Base-by-base conservation (phyloP, 2,888 invertebrate species). In the Drosophila paranaensis region DNA sequence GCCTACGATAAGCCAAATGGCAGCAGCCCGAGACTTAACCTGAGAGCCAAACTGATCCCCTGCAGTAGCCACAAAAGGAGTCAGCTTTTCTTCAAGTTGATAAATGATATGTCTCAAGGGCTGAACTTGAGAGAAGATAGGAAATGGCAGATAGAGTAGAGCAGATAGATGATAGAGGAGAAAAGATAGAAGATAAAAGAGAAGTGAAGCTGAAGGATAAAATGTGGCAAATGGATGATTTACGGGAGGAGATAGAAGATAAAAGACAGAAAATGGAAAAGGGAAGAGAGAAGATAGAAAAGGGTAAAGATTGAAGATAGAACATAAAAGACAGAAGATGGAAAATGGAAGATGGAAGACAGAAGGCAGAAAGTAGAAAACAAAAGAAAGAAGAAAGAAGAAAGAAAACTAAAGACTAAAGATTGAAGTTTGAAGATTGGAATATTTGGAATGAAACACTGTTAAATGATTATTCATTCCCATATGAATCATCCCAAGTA, bases 1-100 rank as follows among this genome's bases (percentile, higher is more conserved):
- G 40, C 70, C 64, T 30, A 16, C 54, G 82, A 79, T 81, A 74
- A 65, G 48, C 69, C 40, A 13, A 40, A 33, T 50, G 63, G 30
- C 53, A 27, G 42, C 60, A 33, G 61, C 42, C 46, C 2, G 3
- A 45, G 6, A 45, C 45, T 42, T n/a, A 42, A 46, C 51, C 46
- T 8, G 13, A 42, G 14, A 35, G 20, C 0, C 20, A 35, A 51
- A 13, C 20, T 20, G 14, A 37, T 14, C 1, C 0, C 5, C 20
- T 20, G 51, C 20, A 35, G 25, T 37, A 37, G 33, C 50, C 0
- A 33, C 50, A 50, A 33, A 48, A 33, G 50, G 33, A 16, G 6
- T 3, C 35, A 39, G 53, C 45, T 58, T 61, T 39, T 58, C 37
- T 8, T 27, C 43, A 43, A 40, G 14, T 51, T 72, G 77, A 77